These are phyloP conservation scores for Heliocidaris erythrogramma DNA, from an alignment of 35 echinoderm and acorn worm species.

Conservation along the genomic window DNA sequence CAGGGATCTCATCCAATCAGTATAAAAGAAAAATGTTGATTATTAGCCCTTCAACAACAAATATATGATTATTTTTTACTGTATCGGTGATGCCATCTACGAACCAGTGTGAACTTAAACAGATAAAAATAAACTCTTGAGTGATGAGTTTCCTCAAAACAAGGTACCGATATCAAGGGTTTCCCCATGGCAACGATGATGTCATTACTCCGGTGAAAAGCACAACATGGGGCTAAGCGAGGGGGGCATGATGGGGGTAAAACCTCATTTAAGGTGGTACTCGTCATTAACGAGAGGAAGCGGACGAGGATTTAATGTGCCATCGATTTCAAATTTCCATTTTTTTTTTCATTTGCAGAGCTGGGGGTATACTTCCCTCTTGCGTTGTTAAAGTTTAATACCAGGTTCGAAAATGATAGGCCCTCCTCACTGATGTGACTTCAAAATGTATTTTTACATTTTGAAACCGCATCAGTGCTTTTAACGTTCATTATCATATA, in stretches of 20 bases:
- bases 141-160: neutral
- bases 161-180: neutral
- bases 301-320: neutral
- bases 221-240: neutral
- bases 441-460: too few species aligned
- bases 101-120: neutral
- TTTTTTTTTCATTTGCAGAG: neutral
- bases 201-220: neutral
- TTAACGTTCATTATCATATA: too few species aligned
- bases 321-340: neutral
- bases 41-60: too few species aligned
- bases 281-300: neutral
- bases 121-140: neutral
- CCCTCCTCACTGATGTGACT: too few species aligned
- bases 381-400: neutral
- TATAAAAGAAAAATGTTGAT: too few species aligned
- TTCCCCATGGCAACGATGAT: slow-evolving; percentile 15
- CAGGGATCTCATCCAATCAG: too few species aligned
- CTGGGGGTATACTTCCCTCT: neutral
- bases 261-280: neutral
- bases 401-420: neutral
- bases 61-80: too few species aligned
- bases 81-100: neutral
- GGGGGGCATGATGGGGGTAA: neutral
- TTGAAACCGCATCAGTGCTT: too few species aligned